A percentile compares a stretch with the other conserved stretches of the same genome.
Conservation (phyloP, 2,797 vertebrate genomes). For the Delichon dasypus region DNA sequence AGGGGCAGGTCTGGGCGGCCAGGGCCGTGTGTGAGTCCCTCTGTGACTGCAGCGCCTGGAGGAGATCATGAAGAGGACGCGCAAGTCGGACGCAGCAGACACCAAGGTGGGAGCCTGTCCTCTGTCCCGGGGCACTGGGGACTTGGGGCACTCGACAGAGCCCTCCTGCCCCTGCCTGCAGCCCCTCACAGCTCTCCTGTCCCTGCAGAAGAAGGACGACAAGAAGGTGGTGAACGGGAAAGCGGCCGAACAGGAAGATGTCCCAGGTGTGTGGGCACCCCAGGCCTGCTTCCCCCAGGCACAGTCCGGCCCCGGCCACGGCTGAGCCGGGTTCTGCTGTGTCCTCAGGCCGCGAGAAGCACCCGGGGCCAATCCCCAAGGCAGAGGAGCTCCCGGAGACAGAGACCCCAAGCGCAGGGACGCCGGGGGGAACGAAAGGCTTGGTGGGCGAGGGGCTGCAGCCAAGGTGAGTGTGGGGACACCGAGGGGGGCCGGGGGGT, state of each 20-base stretch:
- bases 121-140: fast-evolving
- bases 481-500: fast-evolving
- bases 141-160: background rate
- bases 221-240: conserved; percentile 73
- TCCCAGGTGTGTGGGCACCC: background rate
- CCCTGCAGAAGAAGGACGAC: conserved; percentile 75
- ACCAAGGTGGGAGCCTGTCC: conserved; percentile 80
- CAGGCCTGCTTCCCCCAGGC: fast-evolving
- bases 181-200: background rate
- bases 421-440: background rate
- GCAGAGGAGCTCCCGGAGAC: conserved; percentile 59
- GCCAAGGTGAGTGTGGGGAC: conserved; percentile 53
- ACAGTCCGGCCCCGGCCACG: fast-evolving
- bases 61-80: conserved; percentile 98
- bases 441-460: conserved; percentile 52
- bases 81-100: conserved; percentile 87
- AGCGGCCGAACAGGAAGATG: conserved; percentile 47
- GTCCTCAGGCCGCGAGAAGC: conserved; percentile 25
- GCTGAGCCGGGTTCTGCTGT: background rate
- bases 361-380: conserved; percentile 9
- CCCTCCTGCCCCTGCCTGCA: background rate
- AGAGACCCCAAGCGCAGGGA: background rate
- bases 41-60: conserved; percentile 86
- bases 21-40: background rate
- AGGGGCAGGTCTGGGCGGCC: fast-evolving